These are phyloP conservation scores for Tetragonula clypearis DNA, from an alignment of 1,140 invertebrate genomes.

Conservation along the genomic window DNA sequence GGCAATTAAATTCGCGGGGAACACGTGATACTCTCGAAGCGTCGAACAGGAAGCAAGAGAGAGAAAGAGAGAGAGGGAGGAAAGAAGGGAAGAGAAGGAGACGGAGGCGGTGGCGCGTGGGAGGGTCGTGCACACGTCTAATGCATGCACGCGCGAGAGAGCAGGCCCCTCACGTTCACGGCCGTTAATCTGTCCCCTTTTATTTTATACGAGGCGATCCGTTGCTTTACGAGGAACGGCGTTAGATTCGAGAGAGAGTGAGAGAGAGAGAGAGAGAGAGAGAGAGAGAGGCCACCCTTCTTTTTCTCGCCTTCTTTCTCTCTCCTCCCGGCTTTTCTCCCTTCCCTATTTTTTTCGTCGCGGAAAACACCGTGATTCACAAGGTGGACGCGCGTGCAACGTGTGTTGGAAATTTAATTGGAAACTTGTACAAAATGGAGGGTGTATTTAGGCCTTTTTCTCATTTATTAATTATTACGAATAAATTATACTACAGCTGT, in stretches of 20 bases:
- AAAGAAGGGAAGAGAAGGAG: not conserved
- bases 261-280: too few relatives aligned
- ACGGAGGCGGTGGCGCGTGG: conserved; percentile 46
- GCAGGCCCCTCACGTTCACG: conserved; percentile 30
- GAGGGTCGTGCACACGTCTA: conserved; percentile 57
- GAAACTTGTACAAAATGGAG: too few relatives aligned
- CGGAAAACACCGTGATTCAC: not conserved
- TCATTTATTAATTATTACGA: too few relatives aligned
- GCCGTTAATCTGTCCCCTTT: conserved; percentile 70
- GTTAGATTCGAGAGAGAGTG: conserved; percentile 47
- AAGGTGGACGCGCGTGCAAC: not conserved
- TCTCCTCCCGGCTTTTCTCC: not conserved
- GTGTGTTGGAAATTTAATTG: too few relatives aligned
- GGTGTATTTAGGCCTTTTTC: too few relatives aligned
- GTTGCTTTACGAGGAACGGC: conserved; percentile 63
- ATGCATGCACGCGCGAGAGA: conserved; percentile 32
- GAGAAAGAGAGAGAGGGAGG: not conserved
- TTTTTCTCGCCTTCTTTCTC: not conserved
- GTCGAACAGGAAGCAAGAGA: conserved; percentile 12
- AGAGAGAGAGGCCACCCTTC: not conserved
- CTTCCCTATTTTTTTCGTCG: not conserved
- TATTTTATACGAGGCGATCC: conserved; percentile 70
- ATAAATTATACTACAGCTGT: too few relatives aligned
- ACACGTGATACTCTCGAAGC: conserved; percentile 66
- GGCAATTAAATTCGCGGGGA: conserved; percentile 74